Conservation (phyloP, 2,113 vertebrate genomes). For the Pelobates fuscus region DNA sequence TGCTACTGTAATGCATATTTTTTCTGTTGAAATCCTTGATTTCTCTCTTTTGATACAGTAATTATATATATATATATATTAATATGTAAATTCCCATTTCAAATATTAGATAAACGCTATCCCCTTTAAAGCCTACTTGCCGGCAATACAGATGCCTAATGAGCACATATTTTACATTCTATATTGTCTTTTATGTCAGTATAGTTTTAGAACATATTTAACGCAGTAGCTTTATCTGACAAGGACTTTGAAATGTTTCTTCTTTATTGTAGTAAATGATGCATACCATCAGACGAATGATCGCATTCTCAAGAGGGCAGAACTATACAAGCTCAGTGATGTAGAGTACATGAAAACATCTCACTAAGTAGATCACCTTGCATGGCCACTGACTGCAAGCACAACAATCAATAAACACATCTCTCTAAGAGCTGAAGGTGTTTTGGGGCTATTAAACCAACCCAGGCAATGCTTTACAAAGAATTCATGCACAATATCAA, state of each 20-base stretch:
- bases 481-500: not conserved
- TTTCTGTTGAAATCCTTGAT: not conserved
- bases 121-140: conserved; percentile 23
- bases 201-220: conserved; percentile 7
- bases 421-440: not conserved
- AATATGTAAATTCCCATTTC: conserved; percentile 18
- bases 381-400: not conserved
- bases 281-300: conserved; percentile 24
- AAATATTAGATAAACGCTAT: conserved; percentile 22
- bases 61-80: too few relatives aligned
- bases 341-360: conserved; percentile 8
- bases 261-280: conserved; percentile 35
- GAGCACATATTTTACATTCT: conserved; percentile 15
- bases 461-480: not conserved
- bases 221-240: conserved; percentile 1
- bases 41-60: conserved; percentile 7
- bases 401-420: not conserved
- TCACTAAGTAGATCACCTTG: not conserved
- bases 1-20: conserved; percentile 28
- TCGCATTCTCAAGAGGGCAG: conserved; percentile 18
- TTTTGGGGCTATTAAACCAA: not conserved
- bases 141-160: conserved; percentile 9
- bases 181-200: not conserved
- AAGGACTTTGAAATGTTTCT: conserved; percentile 13
- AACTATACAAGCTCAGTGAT: not conserved